phyloP scores from a whole-genome alignment of 2,888 invertebrate genomes.

The Caenorhabditis sp. region DNA sequence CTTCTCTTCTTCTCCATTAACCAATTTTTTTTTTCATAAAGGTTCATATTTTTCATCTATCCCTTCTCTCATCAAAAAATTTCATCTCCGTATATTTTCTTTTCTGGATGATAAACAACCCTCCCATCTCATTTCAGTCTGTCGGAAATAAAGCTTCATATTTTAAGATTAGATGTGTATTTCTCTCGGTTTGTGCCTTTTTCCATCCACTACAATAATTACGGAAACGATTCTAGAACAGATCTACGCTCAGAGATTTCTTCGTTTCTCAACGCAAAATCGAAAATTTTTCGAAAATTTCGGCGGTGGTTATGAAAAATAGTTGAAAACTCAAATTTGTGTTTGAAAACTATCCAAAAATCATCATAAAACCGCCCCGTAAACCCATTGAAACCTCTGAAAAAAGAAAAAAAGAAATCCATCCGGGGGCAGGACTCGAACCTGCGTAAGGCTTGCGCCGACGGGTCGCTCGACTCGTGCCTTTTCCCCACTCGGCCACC shows the following conservation, averaged over 20 bases:
- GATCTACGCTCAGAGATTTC: neutral
- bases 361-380: neutral
- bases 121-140: constrained; percentile 9
- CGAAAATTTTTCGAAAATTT: too few species aligned
- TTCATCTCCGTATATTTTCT: neutral
- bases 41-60: neutral
- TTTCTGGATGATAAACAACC: constrained; percentile 14
- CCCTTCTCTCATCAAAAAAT: constrained; percentile 10
- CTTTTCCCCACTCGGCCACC: constrained; percentile 5
- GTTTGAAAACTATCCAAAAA: neutral
- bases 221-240: neutral
- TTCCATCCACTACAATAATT: neutral
- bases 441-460: neutral
- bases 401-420: neutral
- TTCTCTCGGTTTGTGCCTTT: neutral
- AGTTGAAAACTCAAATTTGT: neutral
- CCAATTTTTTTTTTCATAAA: constrained; percentile 23
- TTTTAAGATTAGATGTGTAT: constrained; percentile 3
- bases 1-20: constrained; percentile 15
- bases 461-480: neutral
- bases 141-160: constrained; percentile 11
- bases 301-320: too few species aligned
- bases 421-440: neutral
- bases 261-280: too few species aligned
- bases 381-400: neutral